Conservation (phyloP, 1,140 invertebrate genomes). For the Hylaeus volcanicus region DNA sequence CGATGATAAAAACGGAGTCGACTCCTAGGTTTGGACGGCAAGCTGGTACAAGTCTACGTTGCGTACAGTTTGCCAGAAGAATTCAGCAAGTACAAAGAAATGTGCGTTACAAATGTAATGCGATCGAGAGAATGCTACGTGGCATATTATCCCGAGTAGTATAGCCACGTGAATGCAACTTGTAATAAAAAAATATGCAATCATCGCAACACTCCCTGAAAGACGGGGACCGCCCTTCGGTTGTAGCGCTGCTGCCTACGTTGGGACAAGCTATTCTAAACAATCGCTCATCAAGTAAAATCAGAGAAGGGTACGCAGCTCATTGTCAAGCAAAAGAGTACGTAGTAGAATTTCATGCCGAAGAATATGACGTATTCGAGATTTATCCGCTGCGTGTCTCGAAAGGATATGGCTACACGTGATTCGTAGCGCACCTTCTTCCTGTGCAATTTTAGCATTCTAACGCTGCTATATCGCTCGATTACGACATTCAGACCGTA, state of each 20-base stretch:
- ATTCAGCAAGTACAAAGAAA: not conserved
- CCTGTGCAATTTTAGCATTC: no score
- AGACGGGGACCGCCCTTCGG: constrained; percentile 34
- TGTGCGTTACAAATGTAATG: not conserved
- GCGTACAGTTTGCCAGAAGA: not conserved
- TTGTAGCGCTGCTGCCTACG: constrained; percentile 39
- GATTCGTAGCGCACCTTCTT: no score
- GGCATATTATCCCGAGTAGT: not conserved
- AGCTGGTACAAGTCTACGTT: no score
- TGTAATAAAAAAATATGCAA: not conserved
- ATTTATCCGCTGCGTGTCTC: not conserved
- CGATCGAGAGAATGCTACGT: not conserved
- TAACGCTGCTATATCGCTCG: no score
- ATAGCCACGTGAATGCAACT: not conserved
- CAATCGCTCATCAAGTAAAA: constrained; percentile 40
- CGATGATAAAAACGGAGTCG: not conserved
- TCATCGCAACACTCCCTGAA: constrained; percentile 6
- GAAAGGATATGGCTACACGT: no score
- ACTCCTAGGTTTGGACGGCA: not conserved
- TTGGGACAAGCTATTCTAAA: constrained; percentile 3
- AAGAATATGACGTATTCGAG: not conserved
- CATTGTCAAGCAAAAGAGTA: constrained; percentile 13
- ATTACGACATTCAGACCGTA: no score
- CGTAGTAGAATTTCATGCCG: not conserved
- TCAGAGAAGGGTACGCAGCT: constrained; percentile 13